Evolutionary conservation across 2,797 vertebrate genomes (phyloP).

Genomic region (Sebastolobus alascanus): DNA sequence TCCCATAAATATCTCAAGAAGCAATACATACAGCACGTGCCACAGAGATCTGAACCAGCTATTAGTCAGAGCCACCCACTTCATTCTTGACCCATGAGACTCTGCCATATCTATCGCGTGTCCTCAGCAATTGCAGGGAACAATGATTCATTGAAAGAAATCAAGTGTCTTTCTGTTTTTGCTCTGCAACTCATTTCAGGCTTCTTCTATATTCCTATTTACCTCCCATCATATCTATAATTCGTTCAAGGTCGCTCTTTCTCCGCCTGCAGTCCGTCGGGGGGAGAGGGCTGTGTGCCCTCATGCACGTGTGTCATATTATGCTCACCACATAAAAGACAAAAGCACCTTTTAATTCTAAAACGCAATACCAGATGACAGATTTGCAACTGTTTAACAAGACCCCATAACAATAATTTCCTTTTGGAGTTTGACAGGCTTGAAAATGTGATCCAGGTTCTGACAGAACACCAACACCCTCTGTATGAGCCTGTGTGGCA

Average conservation of each 20-base stretch:
- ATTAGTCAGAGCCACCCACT: constrained; percentile 59
- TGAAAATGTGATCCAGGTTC: constrained; percentile 35
- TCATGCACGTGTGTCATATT: constrained; percentile 48
- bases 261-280: constrained; percentile 24
- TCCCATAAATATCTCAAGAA: constrained; percentile 2
- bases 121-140: constrained; percentile 38
- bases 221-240: constrained; percentile 23
- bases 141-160: constrained; percentile 51
- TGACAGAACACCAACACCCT: constrained; percentile 36
- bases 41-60: neutral
- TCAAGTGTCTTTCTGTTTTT: constrained; percentile 35
- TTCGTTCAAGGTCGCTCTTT: constrained; percentile 23
- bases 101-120: constrained; percentile 19
- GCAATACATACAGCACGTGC: neutral
- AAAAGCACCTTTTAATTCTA: constrained; percentile 48
- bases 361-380: constrained; percentile 62
- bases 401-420: constrained; percentile 44
- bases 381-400: constrained; percentile 55
- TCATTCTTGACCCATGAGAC: constrained; percentile 59
- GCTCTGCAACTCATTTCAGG: constrained; percentile 23
- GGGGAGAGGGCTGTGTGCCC: constrained; percentile 9
- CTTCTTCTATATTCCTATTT: constrained; percentile 31
- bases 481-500: neutral
- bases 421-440: constrained; percentile 35
- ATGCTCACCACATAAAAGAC: constrained; percentile 45